Conservation (phyloP, 2,113 vertebrate genomes). For the Syrmaticus mikado region DNA sequence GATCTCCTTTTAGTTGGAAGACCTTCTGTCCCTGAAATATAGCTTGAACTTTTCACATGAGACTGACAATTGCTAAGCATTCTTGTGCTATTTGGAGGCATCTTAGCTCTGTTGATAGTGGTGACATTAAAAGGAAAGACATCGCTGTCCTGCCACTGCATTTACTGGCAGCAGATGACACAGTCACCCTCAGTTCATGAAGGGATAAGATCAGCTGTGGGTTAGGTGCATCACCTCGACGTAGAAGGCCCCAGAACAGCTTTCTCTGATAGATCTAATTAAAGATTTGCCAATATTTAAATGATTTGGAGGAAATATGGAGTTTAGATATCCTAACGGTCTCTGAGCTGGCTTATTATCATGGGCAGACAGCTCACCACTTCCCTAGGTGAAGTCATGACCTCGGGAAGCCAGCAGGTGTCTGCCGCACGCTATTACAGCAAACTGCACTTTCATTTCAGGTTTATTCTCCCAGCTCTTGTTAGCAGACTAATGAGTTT, state of each 20-base stretch:
- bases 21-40: constrained; percentile 19
- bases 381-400: background rate
- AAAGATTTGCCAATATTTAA: background rate
- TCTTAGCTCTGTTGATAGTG: background rate
- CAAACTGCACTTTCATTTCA: background rate
- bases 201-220: background rate
- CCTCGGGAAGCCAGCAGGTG: background rate
- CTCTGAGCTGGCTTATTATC: background rate
- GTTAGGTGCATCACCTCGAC: rapidly evolving
- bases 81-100: background rate
- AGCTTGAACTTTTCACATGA: constrained; percentile 14
- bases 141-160: background rate
- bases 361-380: background rate
- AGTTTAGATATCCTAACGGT: background rate
- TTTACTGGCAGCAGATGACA: background rate
- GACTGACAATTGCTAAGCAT: background rate
- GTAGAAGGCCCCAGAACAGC: background rate
- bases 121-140: background rate
- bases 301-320: background rate
- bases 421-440: background rate
- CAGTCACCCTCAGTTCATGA: rapidly evolving
- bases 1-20: background rate
- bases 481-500: constrained; percentile 8
- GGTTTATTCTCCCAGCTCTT: background rate
- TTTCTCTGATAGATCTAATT: background rate